These are phyloP conservation scores for Fratercula arctica DNA, from an alignment of 2,797 vertebrate genomes.

Conservation along the genomic window DNA sequence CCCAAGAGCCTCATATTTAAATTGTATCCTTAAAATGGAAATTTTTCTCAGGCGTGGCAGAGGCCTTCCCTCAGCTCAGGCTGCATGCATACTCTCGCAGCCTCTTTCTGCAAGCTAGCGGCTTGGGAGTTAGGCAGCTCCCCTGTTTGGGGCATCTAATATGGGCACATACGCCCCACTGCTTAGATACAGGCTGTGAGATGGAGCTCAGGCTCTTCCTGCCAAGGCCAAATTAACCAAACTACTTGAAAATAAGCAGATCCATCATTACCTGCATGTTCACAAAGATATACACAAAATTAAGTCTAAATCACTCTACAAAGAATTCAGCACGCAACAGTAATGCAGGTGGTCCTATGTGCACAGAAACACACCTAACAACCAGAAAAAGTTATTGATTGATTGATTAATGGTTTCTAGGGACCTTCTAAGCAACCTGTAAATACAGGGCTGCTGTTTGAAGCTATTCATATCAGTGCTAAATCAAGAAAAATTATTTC, in stretches of 20 bases:
- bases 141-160: not conserved
- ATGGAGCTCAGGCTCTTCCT: not conserved
- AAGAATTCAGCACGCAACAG: not conserved
- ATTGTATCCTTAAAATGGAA: not conserved
- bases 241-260: not conserved
- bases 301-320: not conserved
- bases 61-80: not conserved
- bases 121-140: not conserved
- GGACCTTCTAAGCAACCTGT: not conserved
- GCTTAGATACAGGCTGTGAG: not conserved
- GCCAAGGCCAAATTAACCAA: not conserved
- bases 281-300: not conserved
- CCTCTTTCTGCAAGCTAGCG: not conserved
- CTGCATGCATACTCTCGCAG: not conserved
- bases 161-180: not conserved
- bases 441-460: not conserved
- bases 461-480: not conserved
- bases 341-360: not conserved
- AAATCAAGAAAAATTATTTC: not conserved
- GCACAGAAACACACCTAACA: not conserved
- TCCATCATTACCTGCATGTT: not conserved
- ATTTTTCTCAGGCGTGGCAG: not conserved
- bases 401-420: not conserved
- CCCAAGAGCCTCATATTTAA: not conserved
- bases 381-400: not conserved